Base-by-base conservation (phyloP, 2,888 invertebrate genomes). In the Orthosia gothica region DNA sequence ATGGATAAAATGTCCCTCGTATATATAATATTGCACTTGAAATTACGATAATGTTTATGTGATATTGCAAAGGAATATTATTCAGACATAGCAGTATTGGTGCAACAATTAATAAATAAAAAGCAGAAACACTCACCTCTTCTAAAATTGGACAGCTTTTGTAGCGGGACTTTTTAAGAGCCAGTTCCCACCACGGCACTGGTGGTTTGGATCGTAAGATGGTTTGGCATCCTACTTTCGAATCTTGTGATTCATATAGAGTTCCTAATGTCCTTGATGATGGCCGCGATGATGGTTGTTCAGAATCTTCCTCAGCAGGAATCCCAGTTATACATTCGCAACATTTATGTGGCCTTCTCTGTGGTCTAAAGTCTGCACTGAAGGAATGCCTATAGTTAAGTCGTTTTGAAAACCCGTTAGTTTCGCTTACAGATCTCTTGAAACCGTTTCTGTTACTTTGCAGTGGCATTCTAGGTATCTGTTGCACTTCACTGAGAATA, bases 141-240 rank as follows among this genome's bases (percentile, higher is more conserved):
- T 98, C 98, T 83, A 98, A 97, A 81, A 98, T 97, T 63, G 98
- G 98, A 92, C 98, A 99, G 89, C 98, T 98, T 89, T 98, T 97
- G 85, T 98, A 98, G 82, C 98, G 97, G 88, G 98, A 98, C 84
- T 98, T 97, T 87, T 98, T 97, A 66, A 98, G 98, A 57, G 99
- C 99, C 87, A 98, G 94, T 94, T 99, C 99, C 98, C 98, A 99
- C 99, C 99, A 99, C 0, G 99, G 99, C 80, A 98, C 97, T 74
- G 97, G 97, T 49, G 98, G 98, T 88, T 97, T 98, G 74, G 97
- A 96, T 52, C 97, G 94, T 65, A 97, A 93, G 55, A 97, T 97
- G 4, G 97, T 97, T 93, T 97, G 97, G 86, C 97, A 97, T 52
- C 97, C 97, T 76, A 98, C 97, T 93, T 97, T 97, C n/a, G 97